Evolutionary conservation across 2,113 vertebrate species (phyloP), one percentile per base, ranked within the genome.

Genomic region (Sterrhoptilus dennistouni): DNA sequence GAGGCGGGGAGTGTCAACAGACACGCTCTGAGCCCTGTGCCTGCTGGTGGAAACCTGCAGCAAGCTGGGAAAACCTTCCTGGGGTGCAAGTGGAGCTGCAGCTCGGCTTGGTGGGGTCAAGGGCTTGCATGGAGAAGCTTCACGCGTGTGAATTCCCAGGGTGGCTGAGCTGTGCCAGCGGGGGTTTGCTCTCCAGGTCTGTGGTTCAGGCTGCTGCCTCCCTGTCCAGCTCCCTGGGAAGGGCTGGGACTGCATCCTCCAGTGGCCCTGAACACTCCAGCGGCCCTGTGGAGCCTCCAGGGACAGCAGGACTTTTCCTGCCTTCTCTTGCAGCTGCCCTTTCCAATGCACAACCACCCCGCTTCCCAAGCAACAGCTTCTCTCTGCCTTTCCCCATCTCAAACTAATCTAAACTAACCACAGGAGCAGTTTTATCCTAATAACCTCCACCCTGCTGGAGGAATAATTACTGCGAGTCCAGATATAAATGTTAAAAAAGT

Each of bases 61-160:
- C 0, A 2, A 45, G 63, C 79, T 27, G 71, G 44, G 18, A 40
- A 31, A 77, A 5, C 45, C 64, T 42, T 14, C 36, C 72, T 5
- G 74, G 65, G 68, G 12, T 7, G 36, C 17, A 5, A 5, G 14
- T 0, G 12, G 38, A 60, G 72, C 36, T 3, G 23, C 63, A 28
- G 45, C 42, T 57, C 2, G 36, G 69, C 60, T 33, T 1, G 8
- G 12, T 0, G 56, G 70, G 27, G 42, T 1, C 21, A 1, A 2
- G 70, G 85, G 45, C 20, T 52, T 2, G 33, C 25, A 1, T 18
- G 31, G 69, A 33, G 76, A 14, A 47, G 9, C 12, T 14, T 3
- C 11, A 9, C 0, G 0, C 1, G 23, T 21, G 35, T 6, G 1
- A 11, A 1, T 15, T 11, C 17, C 10, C 1, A 0, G 53, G 10